These are phyloP conservation scores for Mustela nigripes DNA, from an alignment of 2,113 vertebrate genomes.

Conservation along the genomic window DNA sequence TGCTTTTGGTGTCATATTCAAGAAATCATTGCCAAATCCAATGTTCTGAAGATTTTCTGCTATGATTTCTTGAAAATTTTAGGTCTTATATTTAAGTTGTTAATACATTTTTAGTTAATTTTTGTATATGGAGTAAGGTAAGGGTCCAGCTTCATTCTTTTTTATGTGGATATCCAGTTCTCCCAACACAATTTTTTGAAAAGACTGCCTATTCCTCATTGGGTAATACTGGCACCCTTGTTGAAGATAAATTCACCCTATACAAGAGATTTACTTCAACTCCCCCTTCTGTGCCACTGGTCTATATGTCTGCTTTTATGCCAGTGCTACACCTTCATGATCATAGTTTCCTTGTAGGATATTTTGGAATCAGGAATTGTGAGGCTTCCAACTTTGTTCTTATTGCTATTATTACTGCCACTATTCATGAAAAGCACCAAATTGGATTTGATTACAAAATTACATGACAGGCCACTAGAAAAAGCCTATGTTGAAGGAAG, in stretches of 20 bases:
- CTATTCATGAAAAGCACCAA: constrained; percentile 15
- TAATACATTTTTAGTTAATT: neutral
- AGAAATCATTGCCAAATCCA: neutral
- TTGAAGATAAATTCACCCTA: neutral
- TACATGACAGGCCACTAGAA: constrained; percentile 31
- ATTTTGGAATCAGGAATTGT: neutral
- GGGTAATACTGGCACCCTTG: neutral
- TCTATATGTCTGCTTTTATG: neutral
- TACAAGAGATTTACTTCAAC: neutral
- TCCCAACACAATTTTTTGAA: neutral
- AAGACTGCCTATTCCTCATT: neutral
- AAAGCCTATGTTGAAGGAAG: neutral
- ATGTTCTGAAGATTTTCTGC: neutral
- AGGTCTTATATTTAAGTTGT: neutral
- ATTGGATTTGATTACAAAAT: constrained; percentile 63
- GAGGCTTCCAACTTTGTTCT: neutral
- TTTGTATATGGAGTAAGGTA: neutral
- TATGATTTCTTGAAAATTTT: neutral
- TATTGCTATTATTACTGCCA: constrained; percentile 20
- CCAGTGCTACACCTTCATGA: neutral
- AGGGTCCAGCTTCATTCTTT: neutral
- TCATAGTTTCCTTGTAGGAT: neutral
- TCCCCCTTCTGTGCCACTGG: neutral
- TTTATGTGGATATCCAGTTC: neutral
- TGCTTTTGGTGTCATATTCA: neutral